These are phyloP conservation scores for Ailurus styani DNA, from an alignment of 2,113 vertebrate genomes.

Conservation along the genomic window DNA sequence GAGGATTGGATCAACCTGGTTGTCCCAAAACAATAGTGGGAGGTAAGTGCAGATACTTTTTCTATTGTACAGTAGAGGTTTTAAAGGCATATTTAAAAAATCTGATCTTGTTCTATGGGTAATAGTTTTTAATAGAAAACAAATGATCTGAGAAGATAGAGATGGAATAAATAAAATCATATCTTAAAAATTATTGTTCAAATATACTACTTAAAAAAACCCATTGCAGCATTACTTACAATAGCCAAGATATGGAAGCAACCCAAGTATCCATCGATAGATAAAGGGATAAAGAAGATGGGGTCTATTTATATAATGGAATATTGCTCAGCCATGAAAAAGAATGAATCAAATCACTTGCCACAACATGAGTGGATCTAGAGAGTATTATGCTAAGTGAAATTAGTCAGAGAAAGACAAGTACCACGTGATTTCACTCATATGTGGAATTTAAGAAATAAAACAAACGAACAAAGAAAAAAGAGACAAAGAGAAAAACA, in stretches of 20 bases:
- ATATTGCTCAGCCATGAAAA: neutral
- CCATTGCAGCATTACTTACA: neutral
- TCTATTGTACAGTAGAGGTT: slow-evolving; percentile 8
- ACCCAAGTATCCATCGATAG: neutral
- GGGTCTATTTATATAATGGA: neutral
- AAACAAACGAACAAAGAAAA: neutral
- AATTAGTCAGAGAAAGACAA: neutral
- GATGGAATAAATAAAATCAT: neutral
- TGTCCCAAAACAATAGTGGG: slow-evolving; percentile 93
- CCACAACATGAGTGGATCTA: neutral
- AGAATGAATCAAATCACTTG: neutral
- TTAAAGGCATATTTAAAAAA: neutral
- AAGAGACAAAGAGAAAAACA: neutral
- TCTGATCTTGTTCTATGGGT: neutral
- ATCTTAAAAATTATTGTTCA: neutral
- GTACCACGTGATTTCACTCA: neutral
- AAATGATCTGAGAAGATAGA: neutral
- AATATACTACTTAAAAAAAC: neutral
- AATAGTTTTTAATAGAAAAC: slow-evolving; percentile 1
- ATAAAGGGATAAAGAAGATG: neutral
- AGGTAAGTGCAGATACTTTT: slow-evolving; percentile 81
- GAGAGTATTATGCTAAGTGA: neutral
- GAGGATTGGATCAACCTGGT: slow-evolving; percentile 92
- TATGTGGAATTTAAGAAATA: neutral
- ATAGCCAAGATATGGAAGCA: neutral